Evolutionary conservation across 1,140 invertebrate species (phyloP).

Genomic region (Plodia interpunctella): DNA sequence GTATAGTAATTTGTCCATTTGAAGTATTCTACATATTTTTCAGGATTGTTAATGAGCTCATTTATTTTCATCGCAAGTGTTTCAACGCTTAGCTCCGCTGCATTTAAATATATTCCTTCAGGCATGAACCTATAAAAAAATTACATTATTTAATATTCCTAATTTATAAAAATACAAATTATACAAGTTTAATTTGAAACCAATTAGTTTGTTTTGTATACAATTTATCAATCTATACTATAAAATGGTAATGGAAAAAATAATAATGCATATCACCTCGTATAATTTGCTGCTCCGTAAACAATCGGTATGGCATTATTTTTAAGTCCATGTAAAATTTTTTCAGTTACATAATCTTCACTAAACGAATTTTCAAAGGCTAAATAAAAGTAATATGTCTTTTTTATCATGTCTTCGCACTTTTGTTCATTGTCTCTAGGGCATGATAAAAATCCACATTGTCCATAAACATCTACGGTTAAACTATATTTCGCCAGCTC

Average conservation of each 20-base stretch:
- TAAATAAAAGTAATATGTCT: slow-evolving; percentile 83
- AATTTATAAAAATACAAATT: too few species aligned
- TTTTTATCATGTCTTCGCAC: slow-evolving; percentile 68
- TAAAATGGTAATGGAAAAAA: too few species aligned
- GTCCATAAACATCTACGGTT: slow-evolving; percentile 83
- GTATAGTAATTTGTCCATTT: slow-evolving; percentile 57
- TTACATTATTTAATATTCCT: background rate
- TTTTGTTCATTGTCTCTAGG: slow-evolving; percentile 26
- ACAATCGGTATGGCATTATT: slow-evolving; percentile 76
- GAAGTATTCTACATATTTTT: slow-evolving; percentile 48
- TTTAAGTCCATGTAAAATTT: slow-evolving; percentile 76
- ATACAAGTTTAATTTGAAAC: too few species aligned
- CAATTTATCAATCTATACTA: too few species aligned
- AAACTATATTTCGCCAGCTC: slow-evolving; percentile 66
- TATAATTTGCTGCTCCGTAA: slow-evolving; percentile 56
- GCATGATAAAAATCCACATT: slow-evolving; percentile 76
- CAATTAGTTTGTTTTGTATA: too few species aligned
- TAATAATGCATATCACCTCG: slow-evolving; percentile 33
- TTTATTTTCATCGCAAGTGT: slow-evolving; percentile 47
- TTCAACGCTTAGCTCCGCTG: slow-evolving; percentile 35
- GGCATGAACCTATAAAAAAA: slow-evolving; percentile 58
- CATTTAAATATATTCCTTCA: slow-evolving; percentile 57
- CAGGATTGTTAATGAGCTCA: slow-evolving; percentile 41
- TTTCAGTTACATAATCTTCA: slow-evolving; percentile 82
- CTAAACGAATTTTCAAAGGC: slow-evolving; percentile 83